phyloP scores from a whole-genome alignment of 2,888 invertebrate genomes.

The Lucinisca nassula region DNA sequence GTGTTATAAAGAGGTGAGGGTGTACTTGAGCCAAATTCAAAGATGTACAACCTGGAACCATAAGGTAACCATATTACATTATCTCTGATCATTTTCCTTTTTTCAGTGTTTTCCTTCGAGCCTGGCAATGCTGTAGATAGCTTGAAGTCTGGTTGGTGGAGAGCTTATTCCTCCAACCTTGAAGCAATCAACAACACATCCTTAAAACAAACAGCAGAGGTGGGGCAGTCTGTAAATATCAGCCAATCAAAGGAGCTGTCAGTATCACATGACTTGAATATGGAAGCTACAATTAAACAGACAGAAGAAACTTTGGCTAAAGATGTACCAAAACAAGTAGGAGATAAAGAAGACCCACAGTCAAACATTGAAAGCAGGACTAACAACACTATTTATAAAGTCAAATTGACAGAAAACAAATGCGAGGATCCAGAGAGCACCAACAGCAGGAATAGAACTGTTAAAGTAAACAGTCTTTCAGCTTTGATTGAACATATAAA shows the following conservation, averaged over 20 bases:
- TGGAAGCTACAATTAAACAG: neutral
- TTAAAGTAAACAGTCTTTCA: neutral
- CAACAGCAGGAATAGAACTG: neutral
- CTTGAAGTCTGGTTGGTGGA: constrained; percentile 75
- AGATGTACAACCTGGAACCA: no score
- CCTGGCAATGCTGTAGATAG: neutral
- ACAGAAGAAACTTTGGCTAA: neutral
- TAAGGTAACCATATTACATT: no score
- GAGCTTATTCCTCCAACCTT: constrained; percentile 64
- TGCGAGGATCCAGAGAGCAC: neutral
- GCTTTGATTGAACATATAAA: neutral
- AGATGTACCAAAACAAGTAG: neutral
- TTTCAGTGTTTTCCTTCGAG: no score
- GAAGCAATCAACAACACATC: constrained; percentile 48
- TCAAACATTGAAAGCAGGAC: no score
- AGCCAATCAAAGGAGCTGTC: neutral
- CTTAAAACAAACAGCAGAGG: neutral
- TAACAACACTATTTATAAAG: neutral
- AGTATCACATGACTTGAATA: no score
- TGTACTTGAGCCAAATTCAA: no score
- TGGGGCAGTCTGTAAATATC: neutral
- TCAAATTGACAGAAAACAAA: neutral
- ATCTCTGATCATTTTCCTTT: no score
- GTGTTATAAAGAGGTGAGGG: no score
- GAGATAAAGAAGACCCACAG: neutral